phyloP scores from a whole-genome alignment of 2,888 invertebrate genomes.

The Megaustenia siamemsis region DNA sequence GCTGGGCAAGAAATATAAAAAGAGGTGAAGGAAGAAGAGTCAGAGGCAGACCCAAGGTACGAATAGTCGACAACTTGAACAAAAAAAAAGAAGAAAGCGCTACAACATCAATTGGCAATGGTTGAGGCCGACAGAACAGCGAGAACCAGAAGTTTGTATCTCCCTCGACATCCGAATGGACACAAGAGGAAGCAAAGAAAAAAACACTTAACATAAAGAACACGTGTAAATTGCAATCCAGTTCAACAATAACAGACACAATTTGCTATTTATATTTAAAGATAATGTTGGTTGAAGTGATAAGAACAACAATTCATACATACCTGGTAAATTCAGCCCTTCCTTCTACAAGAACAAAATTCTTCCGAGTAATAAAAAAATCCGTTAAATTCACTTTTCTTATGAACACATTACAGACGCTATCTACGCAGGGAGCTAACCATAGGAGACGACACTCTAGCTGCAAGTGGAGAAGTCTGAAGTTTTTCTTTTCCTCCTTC shows the following conservation, averaged over 20 bases:
- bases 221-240: too few relatives aligned
- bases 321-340: background rate
- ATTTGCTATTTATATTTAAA: too few relatives aligned
- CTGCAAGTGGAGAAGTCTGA: slow-evolving; percentile 1
- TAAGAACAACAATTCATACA: background rate
- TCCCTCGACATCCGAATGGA: too few relatives aligned
- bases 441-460: background rate
- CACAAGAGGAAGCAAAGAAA: background rate
- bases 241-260: too few relatives aligned
- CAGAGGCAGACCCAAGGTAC: background rate
- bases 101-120: too few relatives aligned
- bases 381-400: background rate
- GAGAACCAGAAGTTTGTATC: too few relatives aligned
- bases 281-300: background rate
- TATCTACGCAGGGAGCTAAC: background rate
- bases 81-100: background rate
- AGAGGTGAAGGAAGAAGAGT: background rate
- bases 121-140: too few relatives aligned
- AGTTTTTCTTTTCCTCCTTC: background rate
- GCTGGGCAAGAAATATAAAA: slow-evolving; percentile 1
- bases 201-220: too few relatives aligned
- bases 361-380: background rate
- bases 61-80: background rate
- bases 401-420: background rate
- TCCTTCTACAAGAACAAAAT: too few relatives aligned